Base-by-base conservation (phyloP, 1,140 invertebrate species). In the Meloidogyne hapla region DNA sequence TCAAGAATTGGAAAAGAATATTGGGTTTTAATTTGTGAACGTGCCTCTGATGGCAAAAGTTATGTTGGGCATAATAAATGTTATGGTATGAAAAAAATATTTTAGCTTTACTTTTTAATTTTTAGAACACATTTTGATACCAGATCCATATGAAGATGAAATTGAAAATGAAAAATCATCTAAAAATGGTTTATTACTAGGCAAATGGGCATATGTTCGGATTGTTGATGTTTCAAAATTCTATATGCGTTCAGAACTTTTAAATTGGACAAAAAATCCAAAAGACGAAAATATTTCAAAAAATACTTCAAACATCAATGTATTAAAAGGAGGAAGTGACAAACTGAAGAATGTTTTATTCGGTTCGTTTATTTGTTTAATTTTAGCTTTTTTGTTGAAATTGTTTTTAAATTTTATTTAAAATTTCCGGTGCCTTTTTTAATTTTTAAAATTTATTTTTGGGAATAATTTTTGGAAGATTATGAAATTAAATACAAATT, bases 31-130 rank as follows among this genome's bases (percentile, higher is more conserved):
- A 93, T 98, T 0, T 98, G 95, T 0, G 96, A 98, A 88, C 88
- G 93, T 65, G 95, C 96, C 0, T 92, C 95, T 85, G 95, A 98
- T 87, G 92, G 92, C 82, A 90, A 92, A 61, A 92, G 94, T 88
- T 96, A 91, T 86, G 95, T 98, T 3, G 94, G 91, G 0, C 96
- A 99, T 88, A 98, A 98, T 88, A 94, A 96, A 87, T 93, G 89
- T 85, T 99, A 99, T 87, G 94, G 70, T 64, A n/a, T 40, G 69
- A 18, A 18, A 18, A 21, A 23, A 23, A 23, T 25, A 18, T 23
- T 25, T 67, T 33, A n/a, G n/a, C n/a, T 18, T n/a, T 21, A 5
- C 18, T 66, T 33, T n/a, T 66, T 66, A 18, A n/a, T 28, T 64
- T 63, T 33, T 40, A 73, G 70, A 98, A 88, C 96, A 99, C 15